Evolutionary conservation across 2,888 invertebrate species (phyloP), one percentile per base, ranked within the genome.

Genomic region (Tipula lateralis): DNA sequence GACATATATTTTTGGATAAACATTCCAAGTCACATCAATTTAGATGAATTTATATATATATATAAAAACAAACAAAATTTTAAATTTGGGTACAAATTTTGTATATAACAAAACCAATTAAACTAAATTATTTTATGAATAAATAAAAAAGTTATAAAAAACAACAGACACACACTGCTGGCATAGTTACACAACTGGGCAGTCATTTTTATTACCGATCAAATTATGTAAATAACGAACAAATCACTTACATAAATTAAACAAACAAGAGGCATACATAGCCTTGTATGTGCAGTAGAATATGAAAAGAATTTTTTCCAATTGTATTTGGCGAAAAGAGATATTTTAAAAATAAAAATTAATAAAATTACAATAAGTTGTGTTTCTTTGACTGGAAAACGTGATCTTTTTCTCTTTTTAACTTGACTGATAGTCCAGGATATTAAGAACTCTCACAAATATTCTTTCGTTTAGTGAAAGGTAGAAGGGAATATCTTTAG

Each of bases 41-140:
- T 66, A 66, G 66, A 66, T 66, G 66, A 66, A 66, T 66, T 66
- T 66, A 66, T 66, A 44, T 19, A 66, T 24, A 66, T n/a, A n/a
- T n/a, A n/a, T n/a, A 66, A 24, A 66, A 24, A 66, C 7, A 66
- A 2, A 66, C 24, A 66, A 66, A 66, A 66, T 66, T 24, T 44
- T 44, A 66, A 66, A 24, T 66, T 66, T 24, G 66, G 66, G 66
- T 66, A 66, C 66, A 66, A 66, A 66, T 66, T 66, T 66, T 66
- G 66, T 66, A 66, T 9, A 66, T 24, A 24, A 66, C 24, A 66
- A 66, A 24, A 44, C n/a, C 36, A 36, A 4, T 36, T 7, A 36
- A 36, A 66, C 66, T 66, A 24, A 66, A 66, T 66, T 66, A 66
- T 66, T 66, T 66, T 66, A 66, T 66, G 66, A 66, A 66, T 66